Base-by-base conservation (phyloP, 2,797 vertebrate genomes). In the Salmo trutta region DNA sequence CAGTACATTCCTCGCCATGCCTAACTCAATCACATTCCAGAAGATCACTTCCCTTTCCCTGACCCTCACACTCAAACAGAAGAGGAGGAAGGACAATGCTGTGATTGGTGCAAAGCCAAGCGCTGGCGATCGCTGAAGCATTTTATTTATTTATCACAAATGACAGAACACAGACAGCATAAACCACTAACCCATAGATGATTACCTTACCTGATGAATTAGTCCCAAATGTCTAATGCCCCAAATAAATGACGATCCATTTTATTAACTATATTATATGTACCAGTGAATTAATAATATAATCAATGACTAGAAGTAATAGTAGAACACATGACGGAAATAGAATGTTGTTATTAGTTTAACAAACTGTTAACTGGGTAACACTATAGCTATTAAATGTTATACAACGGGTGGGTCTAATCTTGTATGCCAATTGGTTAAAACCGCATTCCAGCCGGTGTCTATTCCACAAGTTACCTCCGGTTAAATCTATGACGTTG, bases 1-100 rank as follows among this genome's bases (percentile, higher is more conserved):
- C 83, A 89, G 84, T 89, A 88, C 85, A 93, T 92, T 91, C 88
- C 81, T 83, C 59, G 3, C 24, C 75, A 52, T 33, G 71, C 31
- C 75, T 31, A 77, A 79, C 73, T 80, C 71, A 78, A 79, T 73
- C 69, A 47, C 73, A 71, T 81, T 84, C 74, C 89, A 82, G 79
- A 79, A 76, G 82, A 74, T 56, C 54, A 59, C 47, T 24, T 76
- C 71, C 54, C 36, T 54, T 69, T 74, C 24, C 75, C 21, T 64
- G 74, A 72, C 81, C 75, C 77, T 80, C 64, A 62, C 77, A 75
- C 7, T 73, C 64, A 79, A 71, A 67, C 59, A 72, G 73, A 19
- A 72, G 72, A 36, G 27, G 52, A 74, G 36, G 56, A 24, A 59
- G 64, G 54, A 24, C 21, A 12, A 31, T 66, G 41, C 19, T 52